phyloP scores from a whole-genome alignment of 2,888 invertebrate genomes.

The Auanema freiburgensis region DNA sequence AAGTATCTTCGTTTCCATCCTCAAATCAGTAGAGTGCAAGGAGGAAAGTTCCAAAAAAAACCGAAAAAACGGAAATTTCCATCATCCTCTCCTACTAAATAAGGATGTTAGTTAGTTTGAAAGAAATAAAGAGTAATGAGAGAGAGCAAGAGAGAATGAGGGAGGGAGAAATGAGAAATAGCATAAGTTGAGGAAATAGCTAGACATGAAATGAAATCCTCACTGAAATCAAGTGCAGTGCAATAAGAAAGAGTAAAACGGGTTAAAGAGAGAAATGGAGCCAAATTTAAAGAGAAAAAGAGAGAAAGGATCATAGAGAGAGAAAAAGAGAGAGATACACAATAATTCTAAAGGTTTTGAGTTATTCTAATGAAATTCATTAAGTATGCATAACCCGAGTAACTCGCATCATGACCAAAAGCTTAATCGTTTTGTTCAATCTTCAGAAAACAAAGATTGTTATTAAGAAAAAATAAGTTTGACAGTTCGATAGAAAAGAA shows the following conservation, averaged over 20 bases:
- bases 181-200: constrained; percentile 2
- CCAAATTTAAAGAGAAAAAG: not conserved
- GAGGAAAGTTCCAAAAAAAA: constrained; percentile 8
- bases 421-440: constrained; percentile 1
- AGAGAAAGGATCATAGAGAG: constrained; percentile 26
- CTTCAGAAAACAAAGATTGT: constrained; percentile 3
- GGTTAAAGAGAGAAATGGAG: constrained; percentile 1
- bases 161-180: constrained; percentile 5
- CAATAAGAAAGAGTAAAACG: constrained; percentile 10
- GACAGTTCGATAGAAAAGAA: constrained; percentile 5
- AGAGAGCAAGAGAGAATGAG: constrained; percentile 3
- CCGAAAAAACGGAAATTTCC: constrained; percentile 8
- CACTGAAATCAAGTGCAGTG: constrained; percentile 3
- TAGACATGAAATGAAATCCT: not conserved
- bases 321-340: constrained; percentile 6
- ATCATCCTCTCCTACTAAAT: too few species aligned
- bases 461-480: constrained; percentile 1
- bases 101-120: constrained; percentile 1
- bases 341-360: constrained; percentile 5
- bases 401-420: not conserved
- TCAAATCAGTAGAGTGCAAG: constrained; percentile 5
- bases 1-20: too few species aligned
- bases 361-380: constrained; percentile 2
- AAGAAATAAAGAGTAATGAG: not conserved
- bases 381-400: not conserved